A percentile compares a stretch with the other conserved stretches of the same genome.
phyloP scores from a whole-genome alignment of 2,113 vertebrate genomes.

The Psilopsiagon aurifrons region DNA sequence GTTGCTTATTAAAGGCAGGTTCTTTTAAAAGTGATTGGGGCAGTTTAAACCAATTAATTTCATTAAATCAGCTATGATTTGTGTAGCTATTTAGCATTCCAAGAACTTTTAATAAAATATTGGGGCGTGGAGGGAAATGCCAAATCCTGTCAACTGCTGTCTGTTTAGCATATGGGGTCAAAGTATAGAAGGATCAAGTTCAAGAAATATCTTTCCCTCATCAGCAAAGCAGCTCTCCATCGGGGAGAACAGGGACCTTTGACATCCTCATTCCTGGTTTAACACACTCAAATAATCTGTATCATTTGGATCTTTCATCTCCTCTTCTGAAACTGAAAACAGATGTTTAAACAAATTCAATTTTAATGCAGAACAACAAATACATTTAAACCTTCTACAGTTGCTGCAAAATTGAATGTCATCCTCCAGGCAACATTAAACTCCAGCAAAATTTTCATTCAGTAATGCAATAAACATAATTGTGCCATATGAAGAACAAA shows the following conservation, averaged over 20 bases:
- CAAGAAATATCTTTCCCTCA: neutral
- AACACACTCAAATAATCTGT: neutral
- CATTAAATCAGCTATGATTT: neutral
- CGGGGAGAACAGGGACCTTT: neutral
- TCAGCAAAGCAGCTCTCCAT: neutral
- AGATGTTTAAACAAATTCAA: neutral
- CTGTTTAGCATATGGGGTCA: neutral
- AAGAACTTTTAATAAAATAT: neutral
- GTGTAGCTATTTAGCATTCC: neutral
- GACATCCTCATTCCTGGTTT: neutral
- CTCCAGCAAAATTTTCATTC: slow-evolving; percentile 17
- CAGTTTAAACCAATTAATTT: neutral
- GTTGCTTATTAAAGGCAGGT: neutral
- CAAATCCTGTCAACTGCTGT: neutral
- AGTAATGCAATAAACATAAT: slow-evolving; percentile 35
- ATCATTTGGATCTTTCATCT: neutral
- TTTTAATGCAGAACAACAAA: slow-evolving; percentile 8
- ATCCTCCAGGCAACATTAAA: slow-evolving; percentile 20
- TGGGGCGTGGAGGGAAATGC: neutral
- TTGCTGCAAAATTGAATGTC: neutral
- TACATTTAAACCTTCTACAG: neutral
- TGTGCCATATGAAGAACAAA: slow-evolving; percentile 31
- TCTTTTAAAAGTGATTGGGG: neutral
- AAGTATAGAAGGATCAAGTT: neutral
- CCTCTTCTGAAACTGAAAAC: neutral